Evolutionary conservation across 2,797 vertebrate genomes (phyloP).

Genomic region (Phyllotis vaccarum): DNA sequence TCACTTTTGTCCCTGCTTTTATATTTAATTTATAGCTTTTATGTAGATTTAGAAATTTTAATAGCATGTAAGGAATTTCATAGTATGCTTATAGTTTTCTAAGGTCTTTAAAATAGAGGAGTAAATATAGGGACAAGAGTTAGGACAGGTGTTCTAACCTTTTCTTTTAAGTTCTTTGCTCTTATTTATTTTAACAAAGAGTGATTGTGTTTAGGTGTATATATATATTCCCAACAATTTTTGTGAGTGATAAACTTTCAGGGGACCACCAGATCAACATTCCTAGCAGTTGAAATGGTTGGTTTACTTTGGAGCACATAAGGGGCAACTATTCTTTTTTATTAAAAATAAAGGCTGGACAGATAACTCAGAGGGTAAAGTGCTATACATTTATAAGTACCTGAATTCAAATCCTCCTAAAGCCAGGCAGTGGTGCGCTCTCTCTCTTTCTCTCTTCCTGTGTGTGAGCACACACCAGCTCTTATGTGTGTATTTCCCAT

Average conservation of each 20-base stretch:
- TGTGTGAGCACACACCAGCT: neutral
- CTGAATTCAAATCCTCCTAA: neutral
- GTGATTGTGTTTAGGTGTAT: neutral
- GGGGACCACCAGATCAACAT: neutral
- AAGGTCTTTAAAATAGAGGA: neutral
- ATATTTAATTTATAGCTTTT: conserved; percentile 28
- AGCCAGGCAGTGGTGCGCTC: neutral
- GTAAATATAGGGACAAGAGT: conserved; percentile 11
- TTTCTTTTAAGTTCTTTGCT: neutral
- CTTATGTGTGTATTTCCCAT: neutral
- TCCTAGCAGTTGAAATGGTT: conserved; percentile 19
- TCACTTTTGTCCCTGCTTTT: neutral
- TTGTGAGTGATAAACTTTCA: neutral
- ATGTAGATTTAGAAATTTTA: neutral
- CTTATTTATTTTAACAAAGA: neutral
- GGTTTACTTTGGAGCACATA: conserved; percentile 29
- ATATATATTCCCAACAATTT: conserved; percentile 46
- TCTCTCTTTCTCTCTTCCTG: neutral
- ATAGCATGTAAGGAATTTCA: neutral
- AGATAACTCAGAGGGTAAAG: neutral
- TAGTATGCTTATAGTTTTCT: neutral
- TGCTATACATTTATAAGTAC: neutral
- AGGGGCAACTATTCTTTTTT: conserved; percentile 11
- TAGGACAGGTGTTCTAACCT: neutral
- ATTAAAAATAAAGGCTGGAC: conserved; percentile 7